phyloP scores from a whole-genome alignment of 2,113 vertebrate genomes.

The Daboia siamensis region DNA sequence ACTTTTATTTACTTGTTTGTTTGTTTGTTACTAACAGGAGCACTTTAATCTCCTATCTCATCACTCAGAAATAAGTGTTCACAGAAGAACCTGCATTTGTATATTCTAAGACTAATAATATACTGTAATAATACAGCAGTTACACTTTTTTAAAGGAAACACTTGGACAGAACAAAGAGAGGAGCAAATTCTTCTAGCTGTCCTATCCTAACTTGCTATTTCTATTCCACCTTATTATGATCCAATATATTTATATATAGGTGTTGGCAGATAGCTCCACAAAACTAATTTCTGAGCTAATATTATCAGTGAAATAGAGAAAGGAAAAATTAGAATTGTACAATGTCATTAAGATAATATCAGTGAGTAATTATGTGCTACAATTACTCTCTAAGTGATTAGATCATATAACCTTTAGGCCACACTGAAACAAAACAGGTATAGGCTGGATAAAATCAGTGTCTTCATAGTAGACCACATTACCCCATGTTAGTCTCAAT shows the following conservation, averaged over 20 bases:
- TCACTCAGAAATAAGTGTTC: slow-evolving; percentile 31
- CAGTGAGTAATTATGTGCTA: background rate
- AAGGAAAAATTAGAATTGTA: background rate
- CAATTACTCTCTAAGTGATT: background rate
- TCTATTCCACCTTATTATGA: background rate
- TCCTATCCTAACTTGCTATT: background rate
- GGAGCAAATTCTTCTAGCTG: background rate
- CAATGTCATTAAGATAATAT: background rate
- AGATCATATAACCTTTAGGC: background rate
- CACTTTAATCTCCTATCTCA: slow-evolving; percentile 27
- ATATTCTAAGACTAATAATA: background rate
- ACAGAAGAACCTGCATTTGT: background rate
- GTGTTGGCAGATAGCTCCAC: background rate
- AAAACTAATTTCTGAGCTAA: background rate
- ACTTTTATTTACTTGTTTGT: too few relatives aligned
- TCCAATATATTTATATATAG: background rate
- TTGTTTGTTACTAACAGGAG: slow-evolving; percentile 10
- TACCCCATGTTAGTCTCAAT: background rate
- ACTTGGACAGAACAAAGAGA: background rate
- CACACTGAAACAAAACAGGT: background rate
- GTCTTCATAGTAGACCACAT: background rate
- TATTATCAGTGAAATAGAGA: background rate
- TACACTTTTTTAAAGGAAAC: background rate
- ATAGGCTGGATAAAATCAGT: background rate
- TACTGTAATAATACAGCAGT: background rate